A percentile compares a stretch with the other conserved stretches of the same genome.
Evolutionary conservation across 2,113 vertebrate genomes (phyloP).

Genomic region (Abramis brama): DNA sequence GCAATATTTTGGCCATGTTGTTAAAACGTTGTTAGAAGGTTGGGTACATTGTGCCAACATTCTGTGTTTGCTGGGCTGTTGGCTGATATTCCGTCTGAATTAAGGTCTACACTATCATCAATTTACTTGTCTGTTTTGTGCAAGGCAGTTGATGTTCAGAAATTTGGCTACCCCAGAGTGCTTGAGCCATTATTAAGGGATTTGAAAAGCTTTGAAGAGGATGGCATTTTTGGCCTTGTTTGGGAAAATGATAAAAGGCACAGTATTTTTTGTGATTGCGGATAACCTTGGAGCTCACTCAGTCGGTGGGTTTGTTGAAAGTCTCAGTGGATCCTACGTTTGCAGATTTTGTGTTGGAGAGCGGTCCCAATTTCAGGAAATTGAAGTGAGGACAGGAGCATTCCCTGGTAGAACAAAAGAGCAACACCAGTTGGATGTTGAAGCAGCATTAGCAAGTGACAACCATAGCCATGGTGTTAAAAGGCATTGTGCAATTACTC

Average conservation of each 20-base stretch:
- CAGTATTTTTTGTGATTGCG: slow-evolving; percentile 51
- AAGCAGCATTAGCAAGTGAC: background rate
- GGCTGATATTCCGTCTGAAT: slow-evolving; percentile 39
- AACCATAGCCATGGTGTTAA: background rate
- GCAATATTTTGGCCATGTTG: no score
- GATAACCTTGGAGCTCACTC: slow-evolving; percentile 60
- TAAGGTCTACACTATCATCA: slow-evolving; percentile 50
- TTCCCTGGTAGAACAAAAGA: background rate
- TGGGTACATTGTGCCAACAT: no score
- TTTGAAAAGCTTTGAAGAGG: slow-evolving; percentile 57
- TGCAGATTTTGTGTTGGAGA: background rate
- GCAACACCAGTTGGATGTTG: background rate
- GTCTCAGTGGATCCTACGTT: slow-evolving; percentile 43
- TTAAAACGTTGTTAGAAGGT: no score
- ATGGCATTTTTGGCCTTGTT: slow-evolving; percentile 36
- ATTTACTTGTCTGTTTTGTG: slow-evolving; percentile 55
- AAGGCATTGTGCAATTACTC: background rate
- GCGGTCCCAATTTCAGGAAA: background rate
- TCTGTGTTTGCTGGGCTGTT: slow-evolving; percentile 30
- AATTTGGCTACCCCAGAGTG: slow-evolving; percentile 38
- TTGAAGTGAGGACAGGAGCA: background rate
- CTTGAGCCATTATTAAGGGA: slow-evolving; percentile 54
- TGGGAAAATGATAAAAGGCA: slow-evolving; percentile 54
- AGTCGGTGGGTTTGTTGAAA: slow-evolving; percentile 54
- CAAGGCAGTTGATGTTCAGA: slow-evolving; percentile 46